phyloP scores from a whole-genome alignment of 2,797 vertebrate species.

The Dicrostonyx torquatus region DNA sequence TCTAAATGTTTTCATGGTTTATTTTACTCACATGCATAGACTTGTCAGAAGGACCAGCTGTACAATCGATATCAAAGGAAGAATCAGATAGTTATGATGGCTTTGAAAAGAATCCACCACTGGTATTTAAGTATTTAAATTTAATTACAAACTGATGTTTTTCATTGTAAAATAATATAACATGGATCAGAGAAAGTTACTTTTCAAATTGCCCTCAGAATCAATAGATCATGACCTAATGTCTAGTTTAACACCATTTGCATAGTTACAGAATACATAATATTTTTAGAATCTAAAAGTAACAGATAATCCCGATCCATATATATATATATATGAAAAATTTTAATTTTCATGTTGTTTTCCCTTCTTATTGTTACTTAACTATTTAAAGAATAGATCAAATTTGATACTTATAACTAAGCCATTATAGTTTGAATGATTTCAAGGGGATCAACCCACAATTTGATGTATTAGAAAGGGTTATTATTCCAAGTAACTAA shows the following conservation, averaged over 20 bases:
- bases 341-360: not conserved
- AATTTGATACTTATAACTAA: not conserved
- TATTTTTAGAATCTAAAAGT: not conserved
- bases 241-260: not conserved
- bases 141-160: not conserved
- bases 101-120: not conserved
- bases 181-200: not conserved
- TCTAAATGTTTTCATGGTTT: not conserved
- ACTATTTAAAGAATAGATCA: not conserved
- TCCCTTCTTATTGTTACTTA: not conserved
- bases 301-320: not conserved
- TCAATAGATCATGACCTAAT: not conserved
- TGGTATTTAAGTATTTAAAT: not conserved
- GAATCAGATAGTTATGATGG: not conserved
- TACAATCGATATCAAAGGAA: not conserved
- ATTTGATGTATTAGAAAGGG: not conserved
- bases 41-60: not conserved
- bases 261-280: not conserved
- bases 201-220: not conserved
- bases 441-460: not conserved
- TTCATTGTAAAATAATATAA: not conserved
- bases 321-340: not conserved
- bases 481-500: not conserved
- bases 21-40: not conserved
- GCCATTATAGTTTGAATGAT: not conserved